A percentile compares a stretch with the other conserved stretches of the same genome.
phyloP scores from a whole-genome alignment of 2,797 vertebrate species.

The Melanotaenia pygmaea region DNA sequence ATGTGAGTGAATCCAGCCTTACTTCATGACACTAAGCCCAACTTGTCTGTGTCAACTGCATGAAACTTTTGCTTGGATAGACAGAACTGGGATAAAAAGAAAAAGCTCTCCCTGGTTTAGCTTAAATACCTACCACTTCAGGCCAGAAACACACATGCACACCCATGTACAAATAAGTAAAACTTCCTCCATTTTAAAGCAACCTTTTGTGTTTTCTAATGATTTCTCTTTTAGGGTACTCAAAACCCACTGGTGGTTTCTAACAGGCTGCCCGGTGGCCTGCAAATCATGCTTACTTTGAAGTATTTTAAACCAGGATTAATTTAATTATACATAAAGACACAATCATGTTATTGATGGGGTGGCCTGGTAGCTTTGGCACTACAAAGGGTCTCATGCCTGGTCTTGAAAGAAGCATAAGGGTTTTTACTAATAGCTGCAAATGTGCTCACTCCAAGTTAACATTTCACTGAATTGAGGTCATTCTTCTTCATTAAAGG shows the following conservation, averaged over 20 bases:
- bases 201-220: conserved; percentile 65
- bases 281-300: conserved; percentile 65
- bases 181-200: conserved; percentile 45
- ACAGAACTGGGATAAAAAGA: conserved; percentile 28
- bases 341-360: conserved; percentile 78
- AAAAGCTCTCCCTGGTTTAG: conserved; percentile 15
- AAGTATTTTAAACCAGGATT: conserved; percentile 73
- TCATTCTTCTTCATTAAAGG: conserved; percentile 69
- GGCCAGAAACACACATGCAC: conserved; percentile 24
- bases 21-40: conserved; percentile 2
- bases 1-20: conserved; percentile 7
- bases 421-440: conserved; percentile 62
- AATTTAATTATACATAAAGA: conserved; percentile 81
- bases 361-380: conserved; percentile 65
- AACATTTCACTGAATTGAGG: conserved; percentile 71
- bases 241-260: conserved; percentile 49
- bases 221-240: conserved; percentile 55
- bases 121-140: conserved; percentile 43
- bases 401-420: conserved; percentile 53
- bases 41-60: conserved; percentile 26
- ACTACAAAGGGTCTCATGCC: conserved; percentile 73
- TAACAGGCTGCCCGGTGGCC: conserved; percentile 67
- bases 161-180: conserved; percentile 51
- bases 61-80: conserved; percentile 15
- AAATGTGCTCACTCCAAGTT: conserved; percentile 60